Evolutionary conservation across 2,888 invertebrate species (phyloP), one percentile per base, ranked within the genome.

Genomic region (Oithona nana): DNA sequence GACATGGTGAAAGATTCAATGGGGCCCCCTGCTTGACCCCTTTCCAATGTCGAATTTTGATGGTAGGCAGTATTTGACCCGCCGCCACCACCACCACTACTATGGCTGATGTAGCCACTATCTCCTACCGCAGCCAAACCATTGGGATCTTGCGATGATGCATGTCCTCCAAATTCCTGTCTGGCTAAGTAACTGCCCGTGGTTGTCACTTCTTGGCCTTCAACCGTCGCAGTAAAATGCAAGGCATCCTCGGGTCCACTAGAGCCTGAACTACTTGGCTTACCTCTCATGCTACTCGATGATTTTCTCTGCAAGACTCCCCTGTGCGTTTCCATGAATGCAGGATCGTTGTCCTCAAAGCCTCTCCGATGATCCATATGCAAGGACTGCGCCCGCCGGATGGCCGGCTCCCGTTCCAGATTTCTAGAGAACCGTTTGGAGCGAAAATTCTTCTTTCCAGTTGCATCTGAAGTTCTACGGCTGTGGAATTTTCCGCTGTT

Each of bases 1-100:
- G 61, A 61, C 55, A 61, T 54, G 22, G 61, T 61, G 28, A 61
- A 61, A 3, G 61, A 61, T 22, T 61, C 55, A 31, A 61, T 61
- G 1, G 55, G 55, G 4, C 4, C 55, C 28, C 54, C 54, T 8
- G 55, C 28, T n/a, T n/a, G n/a, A n/a, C n/a, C n/a, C n/a, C n/a
- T n/a, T n/a, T n/a, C n/a, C n/a, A n/a, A n/a, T n/a, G n/a, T n/a
- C n/a, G n/a, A n/a, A n/a, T n/a, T n/a, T n/a, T n/a, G n/a, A n/a
- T n/a, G n/a, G n/a, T n/a, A n/a, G n/a, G n/a, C n/a, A n/a, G n/a
- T n/a, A n/a, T n/a, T n/a, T n/a, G n/a, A n/a, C n/a, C n/a, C 20
- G 13, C 54, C 54, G 1, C 50, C 49, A 11, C 56, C 56, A 13
- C 56, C 56, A 26, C 62, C 62, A 62, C 62, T 62, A 26, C 56